These are phyloP conservation scores for Achatina immaculata DNA, from an alignment of 1,140 invertebrate species.

Conservation along the genomic window DNA sequence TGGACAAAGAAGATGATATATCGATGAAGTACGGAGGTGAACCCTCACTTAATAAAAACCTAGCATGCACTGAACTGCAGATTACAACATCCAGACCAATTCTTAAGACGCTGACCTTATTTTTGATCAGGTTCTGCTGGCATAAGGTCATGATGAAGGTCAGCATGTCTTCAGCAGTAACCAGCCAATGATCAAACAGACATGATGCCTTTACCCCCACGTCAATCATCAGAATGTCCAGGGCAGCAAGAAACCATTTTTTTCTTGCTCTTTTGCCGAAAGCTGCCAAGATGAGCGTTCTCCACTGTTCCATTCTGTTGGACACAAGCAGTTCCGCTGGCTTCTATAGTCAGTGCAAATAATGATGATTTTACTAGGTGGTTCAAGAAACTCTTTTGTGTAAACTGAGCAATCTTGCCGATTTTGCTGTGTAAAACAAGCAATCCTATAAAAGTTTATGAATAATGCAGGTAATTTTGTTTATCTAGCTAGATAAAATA, in stretches of 20 bases:
- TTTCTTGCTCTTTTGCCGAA: slow-evolving; percentile 14
- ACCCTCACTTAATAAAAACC: background rate
- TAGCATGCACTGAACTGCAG: background rate
- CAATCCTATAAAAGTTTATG: too few species aligned
- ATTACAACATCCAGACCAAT: slow-evolving; percentile 16
- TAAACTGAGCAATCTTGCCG: too few species aligned
- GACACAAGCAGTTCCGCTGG: too few species aligned
- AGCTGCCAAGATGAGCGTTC: background rate
- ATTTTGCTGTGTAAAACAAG: too few species aligned
- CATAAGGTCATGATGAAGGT: background rate
- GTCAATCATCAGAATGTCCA: slow-evolving; percentile 10
- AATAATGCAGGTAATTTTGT: too few species aligned
- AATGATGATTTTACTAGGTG: too few species aligned
- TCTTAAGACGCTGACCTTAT: background rate
- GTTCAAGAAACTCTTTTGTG: too few species aligned
- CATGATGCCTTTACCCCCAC: background rate
- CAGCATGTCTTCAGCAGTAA: background rate
- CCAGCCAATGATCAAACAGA: slow-evolving; percentile 22
- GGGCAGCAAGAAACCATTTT: background rate
- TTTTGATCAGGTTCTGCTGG: background rate
- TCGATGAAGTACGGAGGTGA: background rate
- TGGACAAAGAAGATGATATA: background rate
- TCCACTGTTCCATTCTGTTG: background rate
- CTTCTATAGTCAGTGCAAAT: too few species aligned
- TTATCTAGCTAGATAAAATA: too few species aligned